A percentile compares a stretch with the other conserved stretches of the same genome.
Evolutionary conservation across 2,888 invertebrate genomes (phyloP).

Genomic region (Drosophila paramelanica): DNA sequence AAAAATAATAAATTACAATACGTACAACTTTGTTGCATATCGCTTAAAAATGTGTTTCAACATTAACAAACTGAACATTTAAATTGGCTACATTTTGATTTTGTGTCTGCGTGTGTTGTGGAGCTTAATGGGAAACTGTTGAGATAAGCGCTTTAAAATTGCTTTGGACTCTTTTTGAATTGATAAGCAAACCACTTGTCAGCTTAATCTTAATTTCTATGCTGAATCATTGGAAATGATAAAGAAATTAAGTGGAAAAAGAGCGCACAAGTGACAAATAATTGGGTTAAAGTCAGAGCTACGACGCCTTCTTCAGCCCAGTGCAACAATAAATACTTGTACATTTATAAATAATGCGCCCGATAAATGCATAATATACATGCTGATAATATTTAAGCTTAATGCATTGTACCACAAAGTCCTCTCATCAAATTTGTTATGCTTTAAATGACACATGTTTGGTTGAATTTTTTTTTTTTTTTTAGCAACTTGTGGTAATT

Average conservation of each 20-base stretch:
- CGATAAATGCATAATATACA: constrained; percentile 17
- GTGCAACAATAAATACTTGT: constrained; percentile 30
- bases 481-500: background rate
- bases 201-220: constrained; percentile 9
- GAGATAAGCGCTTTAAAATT: constrained; percentile 20
- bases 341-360: constrained; percentile 10
- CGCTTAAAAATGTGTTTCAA: constrained; percentile 19
- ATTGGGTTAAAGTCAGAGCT: background rate
- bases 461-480: background rate
- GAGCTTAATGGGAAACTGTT: constrained; percentile 10
- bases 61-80: constrained; percentile 37
- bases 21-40: constrained; percentile 28
- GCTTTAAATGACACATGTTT: constrained; percentile 7
- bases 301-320: constrained; percentile 6
- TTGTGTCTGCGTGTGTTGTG: background rate
- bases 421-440: constrained; percentile 1
- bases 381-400: constrained; percentile 3
- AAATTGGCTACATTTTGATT: constrained; percentile 38
- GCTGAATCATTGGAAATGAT: constrained; percentile 36
- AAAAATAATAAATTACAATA: constrained; percentile 33
- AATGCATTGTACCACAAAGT: constrained; percentile 1
- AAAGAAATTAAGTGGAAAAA: background rate
- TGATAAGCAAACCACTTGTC: constrained; percentile 13
- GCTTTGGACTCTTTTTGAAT: constrained; percentile 1
- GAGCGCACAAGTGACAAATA: constrained; percentile 14